phyloP scores from a whole-genome alignment of 2,888 invertebrate species.

The Conistra vaccinii region DNA sequence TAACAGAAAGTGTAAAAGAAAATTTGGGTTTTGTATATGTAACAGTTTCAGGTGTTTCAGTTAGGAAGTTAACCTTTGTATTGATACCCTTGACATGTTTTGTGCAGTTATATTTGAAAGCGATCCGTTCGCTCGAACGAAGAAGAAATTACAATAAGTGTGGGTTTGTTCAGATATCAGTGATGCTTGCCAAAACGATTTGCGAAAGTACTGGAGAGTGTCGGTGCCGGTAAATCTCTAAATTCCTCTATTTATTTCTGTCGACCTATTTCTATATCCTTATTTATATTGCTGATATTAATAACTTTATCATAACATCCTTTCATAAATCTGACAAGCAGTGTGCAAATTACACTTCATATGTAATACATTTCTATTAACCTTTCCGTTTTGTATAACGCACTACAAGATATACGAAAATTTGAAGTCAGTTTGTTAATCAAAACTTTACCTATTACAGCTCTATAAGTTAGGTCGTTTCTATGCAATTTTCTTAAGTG shows the following conservation, averaged over 20 bases:
- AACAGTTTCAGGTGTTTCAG: constrained; percentile 39
- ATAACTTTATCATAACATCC: constrained; percentile 8
- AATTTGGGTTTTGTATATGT: constrained; percentile 5
- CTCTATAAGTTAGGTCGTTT: neutral
- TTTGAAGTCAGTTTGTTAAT: neutral
- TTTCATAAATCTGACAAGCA: constrained; percentile 12
- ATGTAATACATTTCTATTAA: constrained; percentile 7
- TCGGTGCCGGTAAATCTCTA: constrained; percentile 71
- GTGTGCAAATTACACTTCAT: neutral
- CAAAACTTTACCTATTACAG: constrained; percentile 32
- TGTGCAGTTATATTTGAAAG: constrained; percentile 78
- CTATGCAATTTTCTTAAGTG: constrained; percentile 18
- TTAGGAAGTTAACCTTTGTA: constrained; percentile 67
- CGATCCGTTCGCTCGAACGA: constrained; percentile 57
- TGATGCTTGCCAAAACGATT: constrained; percentile 79
- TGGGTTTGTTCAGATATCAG: constrained; percentile 67
- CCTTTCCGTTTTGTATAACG: constrained; percentile 24
- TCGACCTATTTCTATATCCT: constrained; percentile 65
- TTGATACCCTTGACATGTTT: constrained; percentile 80
- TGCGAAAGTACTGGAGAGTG: constrained; percentile 73
- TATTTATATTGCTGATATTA: constrained; percentile 41
- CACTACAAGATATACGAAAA: constrained; percentile 1
- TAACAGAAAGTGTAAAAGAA: constrained; percentile 16
- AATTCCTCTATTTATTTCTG: constrained; percentile 70
- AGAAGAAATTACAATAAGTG: constrained; percentile 75